Evolutionary conservation across 2,888 invertebrate species (phyloP).

Genomic region (Thereva unica): DNA sequence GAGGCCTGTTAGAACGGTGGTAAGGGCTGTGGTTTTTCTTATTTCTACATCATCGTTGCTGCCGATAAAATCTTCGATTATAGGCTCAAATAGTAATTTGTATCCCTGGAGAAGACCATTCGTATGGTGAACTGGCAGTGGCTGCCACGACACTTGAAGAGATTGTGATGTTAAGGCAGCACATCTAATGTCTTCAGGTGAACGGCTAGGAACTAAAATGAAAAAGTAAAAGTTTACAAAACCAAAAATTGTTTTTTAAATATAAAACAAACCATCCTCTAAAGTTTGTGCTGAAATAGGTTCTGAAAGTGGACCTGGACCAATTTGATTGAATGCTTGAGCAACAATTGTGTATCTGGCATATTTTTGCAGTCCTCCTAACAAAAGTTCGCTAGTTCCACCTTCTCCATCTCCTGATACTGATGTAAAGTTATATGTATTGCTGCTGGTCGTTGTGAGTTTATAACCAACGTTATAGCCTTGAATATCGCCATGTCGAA

Average conservation of each 20-base stretch:
- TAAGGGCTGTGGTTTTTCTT: constrained; percentile 70
- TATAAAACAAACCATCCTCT: constrained; percentile 68
- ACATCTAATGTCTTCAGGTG: constrained; percentile 79
- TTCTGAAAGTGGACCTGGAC: constrained; percentile 72
- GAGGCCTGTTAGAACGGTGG: constrained; percentile 70
- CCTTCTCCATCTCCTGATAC: constrained; percentile 72
- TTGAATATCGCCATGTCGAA: constrained; percentile 74
- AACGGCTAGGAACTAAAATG: constrained; percentile 71
- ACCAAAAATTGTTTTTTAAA: neutral
- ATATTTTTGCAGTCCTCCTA: constrained; percentile 68
- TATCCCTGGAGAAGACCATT: constrained; percentile 80
- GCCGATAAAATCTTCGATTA: constrained; percentile 62
- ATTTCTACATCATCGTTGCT: constrained; percentile 64
- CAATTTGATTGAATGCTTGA: constrained; percentile 76
- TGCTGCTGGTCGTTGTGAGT: constrained; percentile 58
- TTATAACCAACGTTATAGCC: constrained; percentile 72
- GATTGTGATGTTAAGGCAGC: constrained; percentile 75
- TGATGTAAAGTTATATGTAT: constrained; percentile 69
- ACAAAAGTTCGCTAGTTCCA: constrained; percentile 66
- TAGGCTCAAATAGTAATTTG: constrained; percentile 70
- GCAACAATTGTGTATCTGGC: constrained; percentile 71
- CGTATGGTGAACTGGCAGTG: constrained; percentile 71
- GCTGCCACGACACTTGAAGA: constrained; percentile 79
- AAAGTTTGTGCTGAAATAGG: constrained; percentile 70
- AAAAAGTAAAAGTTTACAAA: constrained; percentile 10